These are phyloP conservation scores for Pilophorus perplexus DNA, from an alignment of 2,888 invertebrate species.

Conservation along the genomic window DNA sequence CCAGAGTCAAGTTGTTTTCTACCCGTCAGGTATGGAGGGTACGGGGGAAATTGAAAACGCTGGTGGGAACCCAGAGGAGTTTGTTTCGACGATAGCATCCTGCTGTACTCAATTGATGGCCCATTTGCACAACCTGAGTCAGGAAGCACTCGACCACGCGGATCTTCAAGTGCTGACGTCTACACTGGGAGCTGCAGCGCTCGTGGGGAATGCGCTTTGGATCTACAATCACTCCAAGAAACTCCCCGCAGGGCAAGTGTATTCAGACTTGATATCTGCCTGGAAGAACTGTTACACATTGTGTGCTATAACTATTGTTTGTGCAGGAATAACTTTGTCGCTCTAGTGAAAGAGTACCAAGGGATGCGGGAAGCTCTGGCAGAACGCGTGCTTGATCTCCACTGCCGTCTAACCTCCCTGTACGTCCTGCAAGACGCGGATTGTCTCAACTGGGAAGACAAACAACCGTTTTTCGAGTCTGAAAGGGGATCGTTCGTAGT, in stretches of 20 bases:
- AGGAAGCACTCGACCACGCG: conserved; percentile 81
- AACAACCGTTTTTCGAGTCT: conserved; percentile 64
- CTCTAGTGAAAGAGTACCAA: conserved; percentile 67
- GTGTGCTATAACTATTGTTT: too few relatives aligned
- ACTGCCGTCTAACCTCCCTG: conserved; percentile 71
- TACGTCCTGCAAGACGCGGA: conserved; percentile 81
- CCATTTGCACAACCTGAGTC: conserved; percentile 74
- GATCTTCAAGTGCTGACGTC: conserved; percentile 73
- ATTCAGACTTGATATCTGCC: background rate
- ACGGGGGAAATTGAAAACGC: conserved; percentile 50
- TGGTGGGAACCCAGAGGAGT: conserved; percentile 56
- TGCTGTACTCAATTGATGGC: conserved; percentile 71
- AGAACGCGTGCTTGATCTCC: conserved; percentile 75
- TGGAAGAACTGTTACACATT: too few relatives aligned
- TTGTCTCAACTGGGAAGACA: conserved; percentile 70
- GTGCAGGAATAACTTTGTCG: conserved; percentile 23
- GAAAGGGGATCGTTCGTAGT: conserved; percentile 77
- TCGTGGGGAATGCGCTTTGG: conserved; percentile 74
- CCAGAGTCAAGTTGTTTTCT: background rate
- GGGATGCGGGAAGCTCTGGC: conserved; percentile 83
- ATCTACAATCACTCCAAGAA: conserved; percentile 66
- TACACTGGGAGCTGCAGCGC: conserved; percentile 75
- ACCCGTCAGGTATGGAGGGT: conserved; percentile 35
- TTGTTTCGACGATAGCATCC: conserved; percentile 63
- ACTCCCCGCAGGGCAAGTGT: conserved; percentile 53